A percentile compares a stretch with the other conserved stretches of the same genome.
Evolutionary conservation across 2,113 vertebrate genomes (phyloP).

Genomic region (Pteruthius melanotis): DNA sequence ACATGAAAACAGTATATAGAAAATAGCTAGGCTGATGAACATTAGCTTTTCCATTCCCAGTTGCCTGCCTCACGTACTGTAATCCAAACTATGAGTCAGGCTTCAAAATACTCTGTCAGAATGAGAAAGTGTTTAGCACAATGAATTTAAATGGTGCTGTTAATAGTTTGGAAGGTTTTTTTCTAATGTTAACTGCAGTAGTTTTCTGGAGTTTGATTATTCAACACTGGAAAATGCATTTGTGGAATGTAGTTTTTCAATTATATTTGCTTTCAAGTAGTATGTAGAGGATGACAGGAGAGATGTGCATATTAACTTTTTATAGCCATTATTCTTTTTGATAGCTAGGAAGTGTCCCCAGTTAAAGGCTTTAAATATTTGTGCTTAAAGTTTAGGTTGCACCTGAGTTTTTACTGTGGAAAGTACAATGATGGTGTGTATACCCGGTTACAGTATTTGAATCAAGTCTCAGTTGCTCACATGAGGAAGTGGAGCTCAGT

Average conservation of each 20-base stretch:
- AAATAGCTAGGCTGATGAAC: slow-evolving; percentile 19
- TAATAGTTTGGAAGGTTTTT: background rate
- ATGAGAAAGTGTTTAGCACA: slow-evolving; percentile 12
- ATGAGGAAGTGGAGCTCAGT: background rate
- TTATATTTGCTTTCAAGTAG: background rate
- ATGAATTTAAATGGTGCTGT: slow-evolving; percentile 24
- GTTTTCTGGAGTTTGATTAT: background rate
- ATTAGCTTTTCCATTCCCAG: slow-evolving; percentile 13
- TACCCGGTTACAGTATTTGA: fast-evolving
- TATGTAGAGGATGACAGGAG: background rate
- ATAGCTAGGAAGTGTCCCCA: background rate
- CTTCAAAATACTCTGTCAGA: slow-evolving; percentile 57
- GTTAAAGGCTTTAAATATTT: background rate
- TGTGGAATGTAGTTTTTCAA: background rate
- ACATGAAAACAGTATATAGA: background rate
- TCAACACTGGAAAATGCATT: background rate
- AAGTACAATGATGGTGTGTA: background rate
- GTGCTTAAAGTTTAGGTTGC: background rate
- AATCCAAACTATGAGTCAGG: slow-evolving; percentile 52
- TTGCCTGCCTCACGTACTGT: slow-evolving; percentile 50
- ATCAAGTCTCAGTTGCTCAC: background rate
- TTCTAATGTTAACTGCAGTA: background rate
- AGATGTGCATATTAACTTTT: background rate
- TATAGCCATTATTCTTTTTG: background rate
- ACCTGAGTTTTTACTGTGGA: background rate